Base-by-base conservation (phyloP, 2,113 vertebrate species). In the Etheostoma spectabile region DNA sequence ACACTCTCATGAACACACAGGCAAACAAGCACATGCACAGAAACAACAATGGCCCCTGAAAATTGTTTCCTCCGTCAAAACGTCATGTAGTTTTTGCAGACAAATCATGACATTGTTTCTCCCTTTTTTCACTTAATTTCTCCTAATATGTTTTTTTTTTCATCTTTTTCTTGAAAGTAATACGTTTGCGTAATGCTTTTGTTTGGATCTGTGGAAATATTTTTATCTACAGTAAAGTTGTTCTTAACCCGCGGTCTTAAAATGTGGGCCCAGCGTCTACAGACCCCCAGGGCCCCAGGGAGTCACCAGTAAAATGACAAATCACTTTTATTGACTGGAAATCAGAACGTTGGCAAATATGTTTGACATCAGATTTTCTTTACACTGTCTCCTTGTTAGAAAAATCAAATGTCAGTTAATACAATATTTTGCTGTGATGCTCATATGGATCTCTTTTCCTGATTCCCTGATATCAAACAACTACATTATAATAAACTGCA, bases 11-110 rank as follows among this genome's bases (percentile, higher is more conserved):
- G 64, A 57, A 77, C 24, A 56, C 71, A 84, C 59, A 77, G 14
- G 46, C 68, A 84, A 69, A 89, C 51, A 73, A n/a, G 33, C 79
- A 56, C 84, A 80, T 3, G 5, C 45, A 74, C 49, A 59, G 55
- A 81, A 82, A 85, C 64, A 82, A 61, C 68, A 79, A 67, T 73
- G 21, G 74, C 52, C 53, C 24, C 55, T 46, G 61, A 82, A 91
- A 90, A 73, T 52, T 0, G 45, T 57, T 84, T 79, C 63, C 73
- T 76, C 61, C 62, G 64, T 45, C 52, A 70, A 74, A 85, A 86
- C 65, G 72, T 83, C 73, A 79, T 5, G 24, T 85, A 14, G 75
- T 33, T 81, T 74, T 52, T 69, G 48, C 38, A 79, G 53, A 83
- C 14, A 21, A 79, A 81, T 63, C 64, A 48, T 56, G 46, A 74